Evolutionary conservation across 2,113 vertebrate species (phyloP).

Genomic region (Tychaedon coryphoeus): DNA sequence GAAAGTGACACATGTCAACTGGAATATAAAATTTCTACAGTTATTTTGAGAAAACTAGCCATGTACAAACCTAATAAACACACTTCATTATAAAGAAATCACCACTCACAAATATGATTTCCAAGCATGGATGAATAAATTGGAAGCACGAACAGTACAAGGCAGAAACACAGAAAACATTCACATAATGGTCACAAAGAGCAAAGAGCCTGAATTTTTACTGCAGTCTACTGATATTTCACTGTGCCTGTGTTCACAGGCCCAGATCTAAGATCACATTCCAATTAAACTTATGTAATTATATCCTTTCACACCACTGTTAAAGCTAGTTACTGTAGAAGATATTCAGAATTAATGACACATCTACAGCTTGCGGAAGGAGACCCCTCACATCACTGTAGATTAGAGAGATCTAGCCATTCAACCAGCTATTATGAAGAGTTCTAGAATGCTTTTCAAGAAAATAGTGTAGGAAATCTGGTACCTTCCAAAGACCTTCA

Average conservation of each 20-base stretch:
- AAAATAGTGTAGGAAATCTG: neutral
- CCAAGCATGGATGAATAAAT: neutral
- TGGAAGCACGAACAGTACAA: neutral
- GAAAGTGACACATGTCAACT: neutral
- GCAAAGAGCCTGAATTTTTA: neutral
- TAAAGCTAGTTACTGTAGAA: neutral
- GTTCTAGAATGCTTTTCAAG: neutral
- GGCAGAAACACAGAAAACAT: neutral
- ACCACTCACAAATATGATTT: neutral
- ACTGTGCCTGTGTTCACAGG: neutral
- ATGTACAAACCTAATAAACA: neutral
- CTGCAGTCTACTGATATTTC: neutral
- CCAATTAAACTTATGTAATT: neutral
- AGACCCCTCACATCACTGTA: neutral
- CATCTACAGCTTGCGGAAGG: neutral
- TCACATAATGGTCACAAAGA: neutral
- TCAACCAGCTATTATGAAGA: neutral
- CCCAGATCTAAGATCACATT: neutral
- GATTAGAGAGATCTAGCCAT: neutral
- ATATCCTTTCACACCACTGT: neutral
- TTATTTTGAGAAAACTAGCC: conserved; percentile 16
- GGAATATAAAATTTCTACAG: neutral
- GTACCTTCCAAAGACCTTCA: neutral
- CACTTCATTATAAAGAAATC: neutral
- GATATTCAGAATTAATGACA: neutral